Evolutionary conservation across 2,113 vertebrate genomes (phyloP).

Genomic region (Ptilonorhynchus violaceus): DNA sequence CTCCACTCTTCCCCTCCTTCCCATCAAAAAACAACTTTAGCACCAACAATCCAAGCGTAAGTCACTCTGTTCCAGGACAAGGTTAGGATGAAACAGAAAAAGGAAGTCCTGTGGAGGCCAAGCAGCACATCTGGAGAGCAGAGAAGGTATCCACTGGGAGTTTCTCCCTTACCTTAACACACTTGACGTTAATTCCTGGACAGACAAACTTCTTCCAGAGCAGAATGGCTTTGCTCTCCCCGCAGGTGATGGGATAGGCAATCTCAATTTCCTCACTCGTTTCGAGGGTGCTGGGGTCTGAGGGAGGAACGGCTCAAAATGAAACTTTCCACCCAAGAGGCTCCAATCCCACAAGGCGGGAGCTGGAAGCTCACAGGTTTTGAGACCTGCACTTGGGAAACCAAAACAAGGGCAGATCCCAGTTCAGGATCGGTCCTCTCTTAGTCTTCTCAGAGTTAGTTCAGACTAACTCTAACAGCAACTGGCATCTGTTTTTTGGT

Average conservation of each 20-base stretch:
- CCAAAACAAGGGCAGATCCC: background rate
- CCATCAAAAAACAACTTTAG: background rate
- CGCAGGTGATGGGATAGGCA: constrained; percentile 93
- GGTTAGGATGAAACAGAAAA: background rate
- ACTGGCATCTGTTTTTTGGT: background rate
- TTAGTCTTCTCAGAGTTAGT: background rate
- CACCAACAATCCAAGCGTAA: background rate
- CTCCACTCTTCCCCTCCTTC: background rate
- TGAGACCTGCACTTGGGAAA: background rate
- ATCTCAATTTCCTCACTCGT: constrained; percentile 85
- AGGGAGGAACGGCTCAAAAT: background rate
- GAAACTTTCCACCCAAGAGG: background rate
- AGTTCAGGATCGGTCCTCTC: background rate
- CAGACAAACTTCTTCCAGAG: constrained; percentile 97
- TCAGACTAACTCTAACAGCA: background rate
- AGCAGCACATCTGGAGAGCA: background rate
- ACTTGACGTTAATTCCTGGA: constrained; percentile 92
- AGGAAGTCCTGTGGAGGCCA: background rate
- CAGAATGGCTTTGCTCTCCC: constrained; percentile 90
- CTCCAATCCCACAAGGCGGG: background rate
- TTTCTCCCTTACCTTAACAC: constrained; percentile 83
- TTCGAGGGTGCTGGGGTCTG: constrained; percentile 80
- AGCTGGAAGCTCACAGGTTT: background rate
- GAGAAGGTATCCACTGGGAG: background rate
- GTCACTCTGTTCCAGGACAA: background rate